Conservation (phyloP, 1,140 invertebrate genomes). For the Probaryconus sp. region DNA sequence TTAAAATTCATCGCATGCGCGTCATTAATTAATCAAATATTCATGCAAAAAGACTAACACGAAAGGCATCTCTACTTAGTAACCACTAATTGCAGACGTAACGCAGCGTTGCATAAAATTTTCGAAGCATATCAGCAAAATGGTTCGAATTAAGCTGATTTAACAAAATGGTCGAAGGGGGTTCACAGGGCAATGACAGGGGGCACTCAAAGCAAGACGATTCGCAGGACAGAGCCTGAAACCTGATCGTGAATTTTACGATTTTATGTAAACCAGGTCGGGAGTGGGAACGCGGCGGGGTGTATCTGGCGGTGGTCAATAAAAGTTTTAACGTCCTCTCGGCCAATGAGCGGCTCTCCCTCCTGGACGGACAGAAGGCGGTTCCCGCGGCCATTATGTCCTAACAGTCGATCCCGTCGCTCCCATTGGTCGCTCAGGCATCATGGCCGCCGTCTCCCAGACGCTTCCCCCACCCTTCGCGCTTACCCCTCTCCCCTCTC, state of each 20-base stretch:
- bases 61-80: constrained; percentile 19
- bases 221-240: constrained; percentile 54
- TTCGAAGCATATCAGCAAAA: constrained; percentile 36
- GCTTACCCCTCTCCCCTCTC: constrained; percentile 29
- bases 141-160: constrained; percentile 45
- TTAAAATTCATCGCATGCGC: constrained; percentile 5
- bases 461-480: constrained; percentile 44
- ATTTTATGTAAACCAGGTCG: constrained; percentile 64
- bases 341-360: constrained; percentile 73
- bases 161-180: constrained; percentile 60
- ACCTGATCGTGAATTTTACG: constrained; percentile 68
- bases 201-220: constrained; percentile 64
- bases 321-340: constrained; percentile 75
- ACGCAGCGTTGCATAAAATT: constrained; percentile 32
- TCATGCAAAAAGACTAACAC: constrained; percentile 12
- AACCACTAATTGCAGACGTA: constrained; percentile 31
- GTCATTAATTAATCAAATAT: constrained; percentile 26
- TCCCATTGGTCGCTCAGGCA: constrained; percentile 69
- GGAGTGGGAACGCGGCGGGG: constrained; percentile 59
- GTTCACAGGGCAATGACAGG: constrained; percentile 65
- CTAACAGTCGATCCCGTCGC: constrained; percentile 58
- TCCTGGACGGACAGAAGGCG: constrained; percentile 69
- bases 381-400: constrained; percentile 75
- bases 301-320: constrained; percentile 72
- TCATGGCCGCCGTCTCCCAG: constrained; percentile 72